Conservation (phyloP, 1,140 invertebrate genomes). For the Copidosoma floridanum region DNA sequence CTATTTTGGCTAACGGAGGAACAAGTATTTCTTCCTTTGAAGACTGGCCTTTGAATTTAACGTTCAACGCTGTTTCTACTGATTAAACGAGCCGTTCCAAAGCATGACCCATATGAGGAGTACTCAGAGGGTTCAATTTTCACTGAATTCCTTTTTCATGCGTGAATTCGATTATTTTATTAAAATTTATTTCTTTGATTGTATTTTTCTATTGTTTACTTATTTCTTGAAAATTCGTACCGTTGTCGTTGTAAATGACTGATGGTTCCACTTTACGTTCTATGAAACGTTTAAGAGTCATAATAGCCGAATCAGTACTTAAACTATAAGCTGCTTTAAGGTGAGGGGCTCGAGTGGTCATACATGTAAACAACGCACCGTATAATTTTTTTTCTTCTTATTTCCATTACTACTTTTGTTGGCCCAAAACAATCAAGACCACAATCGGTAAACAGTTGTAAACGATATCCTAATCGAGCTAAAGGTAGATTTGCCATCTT, state of each 20-base stretch:
- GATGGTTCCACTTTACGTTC: constrained; percentile 18
- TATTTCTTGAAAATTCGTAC: constrained; percentile 31
- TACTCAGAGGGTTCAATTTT: constrained; percentile 37
- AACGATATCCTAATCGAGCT: background rate
- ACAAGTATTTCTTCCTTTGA: too few species aligned
- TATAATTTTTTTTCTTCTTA: constrained; percentile 40
- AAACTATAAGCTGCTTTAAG: constrained; percentile 32
- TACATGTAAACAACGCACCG: constrained; percentile 40
- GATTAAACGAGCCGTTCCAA: constrained; percentile 18
- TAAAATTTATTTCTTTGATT: background rate
- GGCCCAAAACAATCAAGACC: constrained; percentile 44
- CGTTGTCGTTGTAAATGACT: constrained; percentile 35
- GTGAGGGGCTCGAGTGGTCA: constrained; percentile 35
- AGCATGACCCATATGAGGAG: constrained; percentile 38
- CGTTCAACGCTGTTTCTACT: too few species aligned
- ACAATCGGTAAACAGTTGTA: constrained; percentile 32
- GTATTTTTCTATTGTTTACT: background rate
- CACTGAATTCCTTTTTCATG: constrained; percentile 14
- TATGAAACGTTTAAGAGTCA: constrained; percentile 33
- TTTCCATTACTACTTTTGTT: constrained; percentile 31
- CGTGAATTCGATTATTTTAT: background rate
- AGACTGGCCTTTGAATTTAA: too few species aligned
- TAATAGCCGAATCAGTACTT: constrained; percentile 30
- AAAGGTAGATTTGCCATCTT: background rate
- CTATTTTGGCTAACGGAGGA: too few species aligned